Evolutionary conservation across 2,797 vertebrate genomes (phyloP).

Genomic region (Cryptoblepharus egeriae): DNA sequence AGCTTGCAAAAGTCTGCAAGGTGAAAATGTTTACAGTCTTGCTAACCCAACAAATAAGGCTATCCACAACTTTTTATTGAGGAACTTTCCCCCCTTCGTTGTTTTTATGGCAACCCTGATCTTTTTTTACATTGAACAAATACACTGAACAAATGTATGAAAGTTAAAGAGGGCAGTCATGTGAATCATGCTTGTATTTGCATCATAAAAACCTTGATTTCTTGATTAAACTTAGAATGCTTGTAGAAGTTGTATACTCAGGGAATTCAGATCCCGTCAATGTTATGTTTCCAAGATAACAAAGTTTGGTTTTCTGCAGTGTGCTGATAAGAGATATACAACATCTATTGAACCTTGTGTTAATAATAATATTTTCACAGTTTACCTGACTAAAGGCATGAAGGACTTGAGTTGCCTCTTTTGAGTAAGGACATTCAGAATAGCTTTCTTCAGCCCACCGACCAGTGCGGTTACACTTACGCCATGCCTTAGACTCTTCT

Average conservation of each 20-base stretch:
- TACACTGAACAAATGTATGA: neutral
- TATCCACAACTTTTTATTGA: too few relatives aligned
- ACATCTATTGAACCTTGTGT: neutral
- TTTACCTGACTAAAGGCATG: conserved; percentile 89
- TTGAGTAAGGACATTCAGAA: conserved; percentile 87
- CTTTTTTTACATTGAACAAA: too few relatives aligned
- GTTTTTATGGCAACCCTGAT: neutral
- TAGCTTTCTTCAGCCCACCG: conserved; percentile 89
- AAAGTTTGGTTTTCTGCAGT: conserved; percentile 8
- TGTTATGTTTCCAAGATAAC: conserved; percentile 9
- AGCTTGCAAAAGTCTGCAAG: neutral
- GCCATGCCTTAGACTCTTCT: conserved; percentile 86
- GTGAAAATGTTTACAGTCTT: neutral
- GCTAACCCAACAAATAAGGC: neutral
- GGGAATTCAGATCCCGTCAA: conserved; percentile 16
- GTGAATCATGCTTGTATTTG: neutral
- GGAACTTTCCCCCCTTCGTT: neutral
- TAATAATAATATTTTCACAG: neutral
- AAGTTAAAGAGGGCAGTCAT: neutral
- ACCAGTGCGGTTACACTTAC: conserved; percentile 84
- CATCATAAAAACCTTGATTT: neutral
- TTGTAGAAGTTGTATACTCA: neutral
- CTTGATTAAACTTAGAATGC: neutral
- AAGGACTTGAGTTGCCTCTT: conserved; percentile 86
- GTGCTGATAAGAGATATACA: conserved; percentile 10